phyloP scores from a whole-genome alignment of 2,888 invertebrate species.

The Habrosyne pyritoides region DNA sequence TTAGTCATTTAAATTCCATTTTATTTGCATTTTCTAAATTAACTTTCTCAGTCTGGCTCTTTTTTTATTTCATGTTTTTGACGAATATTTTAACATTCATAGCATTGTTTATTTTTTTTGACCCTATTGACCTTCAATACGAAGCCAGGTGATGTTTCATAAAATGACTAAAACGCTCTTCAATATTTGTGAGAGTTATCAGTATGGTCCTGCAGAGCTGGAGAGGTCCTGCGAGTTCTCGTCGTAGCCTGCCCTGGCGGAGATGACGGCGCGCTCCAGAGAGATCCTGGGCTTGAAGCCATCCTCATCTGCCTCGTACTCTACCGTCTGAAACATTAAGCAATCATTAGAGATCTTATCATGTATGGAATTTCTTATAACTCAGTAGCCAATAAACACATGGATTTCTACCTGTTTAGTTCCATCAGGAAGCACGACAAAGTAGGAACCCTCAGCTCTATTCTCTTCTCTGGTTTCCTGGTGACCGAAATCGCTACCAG shows the following conservation, averaged over 20 bases:
- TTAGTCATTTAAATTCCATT: background rate
- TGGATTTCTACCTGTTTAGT: constrained; percentile 32
- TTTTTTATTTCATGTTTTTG: too few relatives aligned
- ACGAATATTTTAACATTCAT: too few relatives aligned
- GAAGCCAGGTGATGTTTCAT: background rate
- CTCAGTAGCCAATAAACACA: background rate
- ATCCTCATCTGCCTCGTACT: constrained; percentile 83
- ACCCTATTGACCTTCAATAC: background rate
- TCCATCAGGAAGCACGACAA: constrained; percentile 81
- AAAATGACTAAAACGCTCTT: background rate
- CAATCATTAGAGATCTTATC: background rate
- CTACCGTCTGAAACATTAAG: background rate
- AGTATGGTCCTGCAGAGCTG: constrained; percentile 24
- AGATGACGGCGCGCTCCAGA: background rate
- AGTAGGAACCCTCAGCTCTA: constrained; percentile 75
- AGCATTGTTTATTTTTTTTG: background rate
- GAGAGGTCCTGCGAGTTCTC: background rate
- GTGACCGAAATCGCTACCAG: constrained; percentile 80
- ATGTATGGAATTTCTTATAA: background rate
- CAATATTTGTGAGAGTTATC: background rate
- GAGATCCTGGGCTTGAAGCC: constrained; percentile 84
- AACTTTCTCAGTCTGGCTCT: too few relatives aligned
- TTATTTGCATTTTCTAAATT: background rate
- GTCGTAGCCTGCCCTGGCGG: background rate
- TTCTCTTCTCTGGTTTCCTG: constrained; percentile 80